These are phyloP conservation scores for Merluccius polli DNA, from an alignment of 2,797 vertebrate species.

Conservation along the genomic window DNA sequence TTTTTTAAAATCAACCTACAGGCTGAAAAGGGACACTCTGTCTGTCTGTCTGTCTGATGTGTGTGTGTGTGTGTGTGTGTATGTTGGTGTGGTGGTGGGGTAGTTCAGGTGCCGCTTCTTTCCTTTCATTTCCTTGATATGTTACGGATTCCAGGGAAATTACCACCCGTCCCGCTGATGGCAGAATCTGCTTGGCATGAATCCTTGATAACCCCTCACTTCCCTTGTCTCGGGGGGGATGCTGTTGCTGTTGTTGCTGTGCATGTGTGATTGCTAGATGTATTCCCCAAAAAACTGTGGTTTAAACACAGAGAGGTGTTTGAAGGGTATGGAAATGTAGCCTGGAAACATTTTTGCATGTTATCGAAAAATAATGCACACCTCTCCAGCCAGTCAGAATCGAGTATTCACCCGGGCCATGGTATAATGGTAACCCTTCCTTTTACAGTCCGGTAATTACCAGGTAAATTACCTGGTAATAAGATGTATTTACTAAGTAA, in stretches of 20 bases:
- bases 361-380: too few species aligned
- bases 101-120: conserved; percentile 46
- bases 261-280: background rate
- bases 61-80: too few species aligned
- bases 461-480: too few species aligned
- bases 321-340: background rate
- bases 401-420: too few species aligned
- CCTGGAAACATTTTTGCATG: background rate
- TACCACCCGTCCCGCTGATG: conserved; percentile 24
- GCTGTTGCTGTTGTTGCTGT: background rate
- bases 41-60: background rate
- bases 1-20: background rate
- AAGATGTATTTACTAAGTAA: too few species aligned
- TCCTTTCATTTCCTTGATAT: conserved; percentile 47
- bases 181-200: conserved; percentile 35
- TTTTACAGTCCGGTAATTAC: too few species aligned
- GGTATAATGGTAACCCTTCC: too few species aligned
- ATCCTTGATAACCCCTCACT: conserved; percentile 1
- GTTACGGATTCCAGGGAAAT: conserved; percentile 51
- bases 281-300: background rate
- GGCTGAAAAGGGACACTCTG: background rate
- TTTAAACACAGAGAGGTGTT: background rate
- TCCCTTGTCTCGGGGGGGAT: background rate
- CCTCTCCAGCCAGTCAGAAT: too few species aligned
- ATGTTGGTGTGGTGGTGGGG: background rate